Evolutionary conservation across 2,888 invertebrate species (phyloP), one percentile per base, ranked within the genome.

Genomic region (Drosophila robusta): DNA sequence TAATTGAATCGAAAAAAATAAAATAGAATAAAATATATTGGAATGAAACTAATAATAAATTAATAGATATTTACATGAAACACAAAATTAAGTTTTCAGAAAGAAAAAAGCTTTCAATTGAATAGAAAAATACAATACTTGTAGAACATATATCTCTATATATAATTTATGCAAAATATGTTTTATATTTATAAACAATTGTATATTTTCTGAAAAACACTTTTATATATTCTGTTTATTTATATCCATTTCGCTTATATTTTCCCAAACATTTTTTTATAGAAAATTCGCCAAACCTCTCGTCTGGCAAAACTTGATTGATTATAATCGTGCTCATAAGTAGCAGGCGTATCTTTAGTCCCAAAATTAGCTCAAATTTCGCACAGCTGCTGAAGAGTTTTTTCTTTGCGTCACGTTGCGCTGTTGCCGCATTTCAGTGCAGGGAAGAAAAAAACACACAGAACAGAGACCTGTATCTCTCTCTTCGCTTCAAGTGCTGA

Each of bases 301-400:
- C 36, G 36, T 2, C 36, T 9, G 11, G 9, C 14, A 26, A 47
- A 50, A 45, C 56, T 49, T 70, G 73, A 73, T 75, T 74, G 73
- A 75, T 75, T 70, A 61, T 64, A 55, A 69, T 73, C 29, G 5
- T 39, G 24, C 44, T 22, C 51, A 24, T 34, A 12, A 55, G 45
- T 16, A 34, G 26, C 32, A n/a, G 46, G 42, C 47, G 39, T 39
- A 29, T 42, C 50, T 34, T 26, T 29, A 16, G 55, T 26, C 39
- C 18, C 42, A 34, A 74, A 74, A 70, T 57, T 57, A 71, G 76
- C 76, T 75, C 67, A 24, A 63, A 67, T 75, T 75, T 71, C 76
- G 76, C 62, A 56, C 75, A 75, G 75, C 76, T 75, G 75, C 62
- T 75, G 29, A 16, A 22, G 14, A 11, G n/a, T 39, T 5, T 46